Base-by-base conservation (phyloP, 2,888 invertebrate genomes). In the Pachymerium ferrugineum region DNA sequence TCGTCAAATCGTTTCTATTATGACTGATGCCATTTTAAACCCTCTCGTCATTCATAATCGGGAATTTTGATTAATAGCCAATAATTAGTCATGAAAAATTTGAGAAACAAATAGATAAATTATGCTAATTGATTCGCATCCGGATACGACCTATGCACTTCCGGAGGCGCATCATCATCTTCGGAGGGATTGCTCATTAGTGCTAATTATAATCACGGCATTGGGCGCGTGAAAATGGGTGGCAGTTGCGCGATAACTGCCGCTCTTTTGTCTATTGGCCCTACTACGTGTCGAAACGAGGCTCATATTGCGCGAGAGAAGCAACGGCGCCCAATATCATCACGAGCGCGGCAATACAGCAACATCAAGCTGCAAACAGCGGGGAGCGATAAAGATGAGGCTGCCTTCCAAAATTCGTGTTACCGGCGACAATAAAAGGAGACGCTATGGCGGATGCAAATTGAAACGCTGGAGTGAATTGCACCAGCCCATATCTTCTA, bases 31-130 rank as follows among this genome's bases (percentile, higher is more conserved):
- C n/a, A 38, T 38, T 38, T 38, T 4, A 16, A 38, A 16, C 38
- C 16, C 47, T 1, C 8, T 10, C 47, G 22, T 54, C 47, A 54
- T 22, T 54, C 19, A 42, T 54, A 54, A 54, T 54, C 47, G 47
- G 22, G 47, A 54, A 54, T 54, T 54, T 3, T 54, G 47, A 54
- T n/a, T 54, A 54, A 54, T 54, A 54, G 47, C 47, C 47, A 54
- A 54, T 54, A 54, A 54, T 54, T 54, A 54, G 47, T 54, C 47
- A 54, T 22, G 47, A 54, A 54, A 54, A 54, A 54, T 54, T 54
- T 54, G 47, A 54, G 47, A 54, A 54, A 54, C 47, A 54, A 54
- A 54, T 54, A 54, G 47, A 54, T 54, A 54, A 54, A 54, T 54
- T 54, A 54, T 54, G 47, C 47, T 54, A 54, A 54, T 54, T 54